Evolutionary conservation across 2,797 vertebrate species (phyloP), one percentile per base, ranked within the genome.

Genomic region (Jordanella pulchra): DNA sequence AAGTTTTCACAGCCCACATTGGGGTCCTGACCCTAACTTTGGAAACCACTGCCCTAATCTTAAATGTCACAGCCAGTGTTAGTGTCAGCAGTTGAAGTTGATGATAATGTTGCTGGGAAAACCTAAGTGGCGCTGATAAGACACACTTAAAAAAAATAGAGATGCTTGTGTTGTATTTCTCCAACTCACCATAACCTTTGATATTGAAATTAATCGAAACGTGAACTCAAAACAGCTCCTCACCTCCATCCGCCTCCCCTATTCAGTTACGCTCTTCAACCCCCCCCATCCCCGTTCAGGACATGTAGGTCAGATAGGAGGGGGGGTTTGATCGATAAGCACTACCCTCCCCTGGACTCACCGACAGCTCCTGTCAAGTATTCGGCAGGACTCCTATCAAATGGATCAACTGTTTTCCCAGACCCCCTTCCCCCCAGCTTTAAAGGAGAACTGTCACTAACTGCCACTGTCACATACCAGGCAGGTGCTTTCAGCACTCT

Each of bases 361-460:
- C 91, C 91, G 92, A 95, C 93, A 95, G 93, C 89, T 92, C 84
- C 91, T 93, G 93, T 95, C 91, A 87, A 92, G 92, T 85, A 48
- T 90, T 85, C 91, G 76, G 83, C 90, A 87, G 92, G 90, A 84
- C 81, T 85, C 65, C 72, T 92, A 93, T 93, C 91, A 90, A 91
- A 91, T 89, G 83, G 86, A 92, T 92, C 91, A 89, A 85, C 79
- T 77, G 77, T 78, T 82, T 69, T 68, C 28, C 55, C 75, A 48
- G n/a, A 35, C 71, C 54, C 68, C 66, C 18, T 69, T 9, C 30
- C 54, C 17, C 61, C 84, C 71, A 71, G 77, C 85, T 89, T 88
- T 86, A 86, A 86, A 88, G 77, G 89, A 82, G 87, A 92, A 86
- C 86, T 93, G 91, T 91, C 91, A 86, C 86, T 90, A 89, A 90